Conservation (phyloP, 2,888 invertebrate species). For the Stenolophus ochropezus region DNA sequence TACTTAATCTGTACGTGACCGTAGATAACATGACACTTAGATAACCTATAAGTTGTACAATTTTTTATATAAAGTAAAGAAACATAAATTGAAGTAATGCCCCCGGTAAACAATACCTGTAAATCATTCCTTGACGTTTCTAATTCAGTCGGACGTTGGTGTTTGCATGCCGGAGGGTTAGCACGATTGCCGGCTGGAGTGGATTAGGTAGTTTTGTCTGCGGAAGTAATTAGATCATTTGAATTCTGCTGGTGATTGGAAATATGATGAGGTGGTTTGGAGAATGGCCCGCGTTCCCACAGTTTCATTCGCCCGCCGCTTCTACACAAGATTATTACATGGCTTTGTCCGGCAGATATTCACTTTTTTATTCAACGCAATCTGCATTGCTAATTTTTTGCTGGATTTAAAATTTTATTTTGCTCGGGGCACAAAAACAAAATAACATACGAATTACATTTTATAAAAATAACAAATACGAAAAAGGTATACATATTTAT, state of each 20-base stretch:
- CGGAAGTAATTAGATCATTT: constrained; percentile 43
- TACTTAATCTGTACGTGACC: too few species aligned
- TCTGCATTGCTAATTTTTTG: not conserved
- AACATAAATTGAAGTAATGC: too few species aligned
- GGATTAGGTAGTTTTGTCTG: constrained; percentile 37
- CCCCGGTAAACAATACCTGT: too few species aligned
- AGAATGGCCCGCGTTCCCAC: constrained; percentile 8
- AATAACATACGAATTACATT: not conserved
- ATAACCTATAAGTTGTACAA: too few species aligned
- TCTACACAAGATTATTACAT: not conserved
- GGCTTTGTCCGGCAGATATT: not conserved
- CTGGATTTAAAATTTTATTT: not conserved
- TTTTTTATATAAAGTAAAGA: too few species aligned
- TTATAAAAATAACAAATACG: not conserved
- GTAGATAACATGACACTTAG: too few species aligned
- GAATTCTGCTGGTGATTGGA: constrained; percentile 35
- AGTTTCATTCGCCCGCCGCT: constrained; percentile 10
- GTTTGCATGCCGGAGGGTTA: too few species aligned
- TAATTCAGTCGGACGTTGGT: too few species aligned
- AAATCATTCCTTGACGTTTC: too few species aligned
- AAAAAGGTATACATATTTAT: not conserved
- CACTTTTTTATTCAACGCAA: not conserved
- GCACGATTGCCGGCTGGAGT: constrained; percentile 9
- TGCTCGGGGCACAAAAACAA: not conserved
- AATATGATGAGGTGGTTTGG: constrained; percentile 38